Percentiles rank a stretch among this genome's conserved stretches.
Evolutionary conservation across 2,888 invertebrate genomes (phyloP).

Genomic region (Flexamia atlantica): DNA sequence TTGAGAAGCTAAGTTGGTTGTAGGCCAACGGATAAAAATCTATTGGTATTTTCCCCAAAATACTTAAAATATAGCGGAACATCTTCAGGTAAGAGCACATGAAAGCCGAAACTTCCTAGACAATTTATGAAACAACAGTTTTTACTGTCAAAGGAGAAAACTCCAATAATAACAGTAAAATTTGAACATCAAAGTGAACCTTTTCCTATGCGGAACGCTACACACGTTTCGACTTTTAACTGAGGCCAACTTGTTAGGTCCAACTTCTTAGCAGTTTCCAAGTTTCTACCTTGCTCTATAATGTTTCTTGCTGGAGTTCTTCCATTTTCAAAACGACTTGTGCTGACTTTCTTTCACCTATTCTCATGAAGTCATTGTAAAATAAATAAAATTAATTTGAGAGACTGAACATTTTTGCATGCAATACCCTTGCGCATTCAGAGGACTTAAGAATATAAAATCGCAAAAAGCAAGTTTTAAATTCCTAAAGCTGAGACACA

Average conservation of each 20-base stretch:
- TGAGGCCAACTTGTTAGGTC: conserved; percentile 38
- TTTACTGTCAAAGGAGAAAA: background rate
- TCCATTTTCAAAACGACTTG: conserved; percentile 38
- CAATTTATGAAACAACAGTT: too few species aligned
- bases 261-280: conserved; percentile 43
- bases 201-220: conserved; percentile 35
- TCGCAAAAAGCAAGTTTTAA: too few species aligned
- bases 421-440: too few species aligned
- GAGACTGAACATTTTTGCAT: too few species aligned
- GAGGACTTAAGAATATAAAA: too few species aligned
- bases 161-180: conserved; percentile 20
- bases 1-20: too few species aligned
- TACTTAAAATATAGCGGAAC: too few species aligned
- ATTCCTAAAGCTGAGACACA: too few species aligned
- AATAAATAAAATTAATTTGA: background rate
- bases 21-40: too few species aligned
- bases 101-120: too few species aligned
- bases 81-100: too few species aligned
- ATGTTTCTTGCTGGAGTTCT: conserved; percentile 42
- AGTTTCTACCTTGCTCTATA: conserved; percentile 30
- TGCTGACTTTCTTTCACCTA: conserved; percentile 41
- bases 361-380: conserved; percentile 29
- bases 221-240: conserved; percentile 45
- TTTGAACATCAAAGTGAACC: conserved; percentile 31
- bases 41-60: too few species aligned